phyloP scores from a whole-genome alignment of 2,888 invertebrate species.

The Brachyptera putata region DNA sequence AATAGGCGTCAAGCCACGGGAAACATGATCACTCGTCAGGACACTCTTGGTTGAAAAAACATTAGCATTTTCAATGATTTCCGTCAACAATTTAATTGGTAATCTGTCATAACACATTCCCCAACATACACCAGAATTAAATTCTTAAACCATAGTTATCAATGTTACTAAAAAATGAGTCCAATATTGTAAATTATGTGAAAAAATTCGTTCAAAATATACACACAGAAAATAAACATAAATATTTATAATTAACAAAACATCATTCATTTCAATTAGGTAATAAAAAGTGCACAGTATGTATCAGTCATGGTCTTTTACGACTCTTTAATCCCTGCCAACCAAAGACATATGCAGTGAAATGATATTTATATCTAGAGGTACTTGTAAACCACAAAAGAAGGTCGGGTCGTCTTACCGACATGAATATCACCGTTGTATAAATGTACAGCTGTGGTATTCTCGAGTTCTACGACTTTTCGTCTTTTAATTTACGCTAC shows the following conservation, averaged over 20 bases:
- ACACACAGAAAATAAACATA: conserved; percentile 13
- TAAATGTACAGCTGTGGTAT: too few relatives aligned
- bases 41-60: too few relatives aligned
- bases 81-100: conserved; percentile 32
- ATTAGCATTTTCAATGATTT: too few relatives aligned
- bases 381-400: too few relatives aligned
- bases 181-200: not conserved
- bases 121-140: conserved; percentile 31
- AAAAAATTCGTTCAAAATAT: conserved; percentile 12
- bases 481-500: too few relatives aligned
- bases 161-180: not conserved
- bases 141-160: conserved; percentile 13
- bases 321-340: conserved; percentile 30
- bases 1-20: not conserved
- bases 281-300: conserved; percentile 16
- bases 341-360: conserved; percentile 23
- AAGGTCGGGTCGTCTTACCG: too few relatives aligned
- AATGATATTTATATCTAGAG: too few relatives aligned
- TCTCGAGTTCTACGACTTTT: too few relatives aligned
- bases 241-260: not conserved
- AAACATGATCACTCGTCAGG: not conserved
- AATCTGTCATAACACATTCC: conserved; percentile 32
- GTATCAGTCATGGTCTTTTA: conserved; percentile 31
- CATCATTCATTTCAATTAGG: not conserved
- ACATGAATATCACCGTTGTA: too few relatives aligned